Conservation (phyloP, 1,140 invertebrate species). For the Bathynomus jamesi region DNA sequence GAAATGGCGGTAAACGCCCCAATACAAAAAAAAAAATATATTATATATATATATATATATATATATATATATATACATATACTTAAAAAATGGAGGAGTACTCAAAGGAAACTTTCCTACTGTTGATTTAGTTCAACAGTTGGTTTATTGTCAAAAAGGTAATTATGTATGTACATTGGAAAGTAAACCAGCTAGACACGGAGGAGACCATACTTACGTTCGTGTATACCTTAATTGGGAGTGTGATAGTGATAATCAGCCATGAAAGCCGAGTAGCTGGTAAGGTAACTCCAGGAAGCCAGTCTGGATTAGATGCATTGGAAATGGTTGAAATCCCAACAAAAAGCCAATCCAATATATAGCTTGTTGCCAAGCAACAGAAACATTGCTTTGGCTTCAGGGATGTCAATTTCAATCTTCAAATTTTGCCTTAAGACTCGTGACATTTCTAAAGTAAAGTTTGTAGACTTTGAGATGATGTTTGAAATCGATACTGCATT, state of each 20-base stretch:
- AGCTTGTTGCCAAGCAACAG: constrained; percentile 55
- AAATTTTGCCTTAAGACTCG: constrained; percentile 54
- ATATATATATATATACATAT: too few species aligned
- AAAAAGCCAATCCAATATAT: constrained; percentile 49
- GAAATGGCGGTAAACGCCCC: too few species aligned
- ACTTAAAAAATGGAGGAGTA: constrained; percentile 47
- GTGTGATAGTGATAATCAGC: constrained; percentile 46
- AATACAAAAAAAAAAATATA: too few species aligned
- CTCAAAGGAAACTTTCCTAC: constrained; percentile 54
- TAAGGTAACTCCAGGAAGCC: constrained; percentile 54
- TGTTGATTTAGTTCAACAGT: constrained; percentile 54
- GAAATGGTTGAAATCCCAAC: constrained; percentile 63
- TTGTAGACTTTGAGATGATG: constrained; percentile 56
- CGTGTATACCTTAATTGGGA: constrained; percentile 59
- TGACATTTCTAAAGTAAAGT: constrained; percentile 55
- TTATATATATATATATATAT: too few species aligned
- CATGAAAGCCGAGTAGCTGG: constrained; percentile 64
- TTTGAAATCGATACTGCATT: constrained; percentile 37
- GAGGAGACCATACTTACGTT: constrained; percentile 51
- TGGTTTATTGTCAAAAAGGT: constrained; percentile 53
- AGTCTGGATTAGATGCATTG: constrained; percentile 47
- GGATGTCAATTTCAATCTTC: constrained; percentile 50
- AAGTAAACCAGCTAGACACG: constrained; percentile 51
- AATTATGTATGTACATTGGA: constrained; percentile 57
- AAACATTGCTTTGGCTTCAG: constrained; percentile 52